Evolutionary conservation across 1,140 invertebrate genomes (phyloP).

Genomic region (Trinorchestia longiramus): DNA sequence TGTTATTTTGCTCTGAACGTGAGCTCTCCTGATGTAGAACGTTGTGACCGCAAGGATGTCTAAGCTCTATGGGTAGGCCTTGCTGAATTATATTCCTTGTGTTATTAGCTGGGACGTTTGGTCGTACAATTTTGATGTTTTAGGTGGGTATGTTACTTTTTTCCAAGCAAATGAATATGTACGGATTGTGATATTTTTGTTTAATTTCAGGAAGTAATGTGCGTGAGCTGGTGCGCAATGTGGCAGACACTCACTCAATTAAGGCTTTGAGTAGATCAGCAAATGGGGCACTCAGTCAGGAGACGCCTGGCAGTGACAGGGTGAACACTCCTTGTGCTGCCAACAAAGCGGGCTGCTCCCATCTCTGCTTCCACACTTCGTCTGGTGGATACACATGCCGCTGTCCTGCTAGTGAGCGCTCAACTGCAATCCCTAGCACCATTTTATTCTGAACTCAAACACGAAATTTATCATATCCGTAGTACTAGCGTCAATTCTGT

Average conservation of each 20-base stretch:
- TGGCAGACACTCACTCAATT: conserved; percentile 6
- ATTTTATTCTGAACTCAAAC: neutral
- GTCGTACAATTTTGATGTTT: neutral
- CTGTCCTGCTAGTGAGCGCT: conserved; percentile 78
- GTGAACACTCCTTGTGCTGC: conserved; percentile 75
- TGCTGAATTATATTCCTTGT: neutral
- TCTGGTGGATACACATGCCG: conserved; percentile 82
- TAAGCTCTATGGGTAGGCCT: neutral
- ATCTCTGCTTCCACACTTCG: conserved; percentile 86
- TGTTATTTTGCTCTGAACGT: neutral
- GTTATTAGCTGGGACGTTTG: neutral
- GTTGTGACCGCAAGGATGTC: neutral
- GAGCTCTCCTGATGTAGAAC: neutral
- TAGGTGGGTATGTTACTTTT: neutral
- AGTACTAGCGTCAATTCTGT: neutral
- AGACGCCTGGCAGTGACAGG: neutral
- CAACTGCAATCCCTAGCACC: neutral
- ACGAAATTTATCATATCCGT: neutral
- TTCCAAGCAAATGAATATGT: no score
- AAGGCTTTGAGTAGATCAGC: conserved; percentile 17
- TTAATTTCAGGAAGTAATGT: conserved; percentile 6
- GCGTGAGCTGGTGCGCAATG: neutral
- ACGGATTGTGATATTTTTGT: neutral
- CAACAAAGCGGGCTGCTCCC: conserved; percentile 85
- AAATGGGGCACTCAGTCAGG: neutral